Evolutionary conservation across 1,140 invertebrate genomes (phyloP), one percentile per base, ranked within the genome.

Genomic region (Tribolium madens): DNA sequence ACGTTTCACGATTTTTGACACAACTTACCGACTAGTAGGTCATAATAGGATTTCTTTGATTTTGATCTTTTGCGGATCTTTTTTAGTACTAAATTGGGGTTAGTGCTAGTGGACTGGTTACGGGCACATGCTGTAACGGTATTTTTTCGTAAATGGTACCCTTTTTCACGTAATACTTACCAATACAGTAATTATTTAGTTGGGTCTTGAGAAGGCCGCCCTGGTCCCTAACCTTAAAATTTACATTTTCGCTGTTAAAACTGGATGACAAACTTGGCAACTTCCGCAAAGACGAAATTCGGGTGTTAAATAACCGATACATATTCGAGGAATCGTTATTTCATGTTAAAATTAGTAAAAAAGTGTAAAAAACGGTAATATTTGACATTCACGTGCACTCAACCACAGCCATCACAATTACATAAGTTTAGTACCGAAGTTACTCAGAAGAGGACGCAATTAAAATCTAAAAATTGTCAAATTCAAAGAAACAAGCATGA

Each of bases 1-100:
- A 73, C 70, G 52, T 77, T 36, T 76, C 76, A 73, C 73, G 71
- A 57, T 73, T 76, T 71, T 73, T 60, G 6, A 76, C 18, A 21
- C 68, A 79, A 82, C 77, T 79, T 86, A 90, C 89, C 88, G 85
- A 89, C 86, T 71, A 89, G 76, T 33, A 90, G 75, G 70, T 90
- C 88, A 4, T 86, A 84, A 83, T 87, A 89, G 73, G 87, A 86
- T 78, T 86, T 88, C 1, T 18, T 85, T 69, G 76, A 79, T 64
- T 81, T 86, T 5, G 73, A 26, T 82, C 84, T 85, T 75, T 86
- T 87, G 70, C 84, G 85, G 46, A 78, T 83, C 13, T 31, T 73
- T 70, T 79, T 77, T 42, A 79, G 81, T 2, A 76, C 75, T 69
- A 82, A 68, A 57, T 74, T 77, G 17, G 80, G 78, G 74, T 79